Conservation (phyloP, 2,888 invertebrate species). For the Villa cingulata region DNA sequence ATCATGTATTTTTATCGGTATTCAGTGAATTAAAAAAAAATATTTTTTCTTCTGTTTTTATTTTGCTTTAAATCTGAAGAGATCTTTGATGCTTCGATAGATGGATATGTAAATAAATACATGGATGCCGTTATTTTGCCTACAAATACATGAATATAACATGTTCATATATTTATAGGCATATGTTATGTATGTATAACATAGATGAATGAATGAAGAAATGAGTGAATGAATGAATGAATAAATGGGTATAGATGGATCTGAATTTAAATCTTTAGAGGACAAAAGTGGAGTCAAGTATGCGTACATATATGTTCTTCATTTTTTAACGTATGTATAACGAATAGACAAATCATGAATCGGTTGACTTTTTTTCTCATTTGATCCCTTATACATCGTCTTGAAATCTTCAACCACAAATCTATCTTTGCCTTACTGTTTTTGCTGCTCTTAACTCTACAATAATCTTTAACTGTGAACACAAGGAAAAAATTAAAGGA, state of each 20-base stretch:
- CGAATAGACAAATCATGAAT: constrained; percentile 8
- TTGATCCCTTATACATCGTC: background rate
- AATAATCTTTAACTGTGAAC: background rate
- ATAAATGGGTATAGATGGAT: constrained; percentile 9
- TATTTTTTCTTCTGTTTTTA: constrained; percentile 3
- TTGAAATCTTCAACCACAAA: no score
- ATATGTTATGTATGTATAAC: background rate
- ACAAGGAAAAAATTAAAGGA: background rate
- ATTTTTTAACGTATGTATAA: constrained; percentile 6
- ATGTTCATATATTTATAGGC: no score
- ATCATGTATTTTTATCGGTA: no score
- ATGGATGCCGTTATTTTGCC: background rate
- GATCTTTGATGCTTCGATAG: constrained; percentile 11
- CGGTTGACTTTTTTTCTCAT: constrained; percentile 6
- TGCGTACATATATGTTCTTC: constrained; percentile 10
- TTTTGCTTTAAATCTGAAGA: constrained; percentile 4
- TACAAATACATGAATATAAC: background rate
- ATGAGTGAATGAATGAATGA: background rate
- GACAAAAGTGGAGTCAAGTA: constrained; percentile 12
- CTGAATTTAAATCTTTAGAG: background rate
- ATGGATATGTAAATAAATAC: constrained; percentile 9
- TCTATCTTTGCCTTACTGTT: no score
- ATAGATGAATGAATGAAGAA: background rate
- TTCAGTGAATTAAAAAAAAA: no score
- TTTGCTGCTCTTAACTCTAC: background rate